Conservation (phyloP, 2,113 vertebrate genomes). For the Cairina moschata region DNA sequence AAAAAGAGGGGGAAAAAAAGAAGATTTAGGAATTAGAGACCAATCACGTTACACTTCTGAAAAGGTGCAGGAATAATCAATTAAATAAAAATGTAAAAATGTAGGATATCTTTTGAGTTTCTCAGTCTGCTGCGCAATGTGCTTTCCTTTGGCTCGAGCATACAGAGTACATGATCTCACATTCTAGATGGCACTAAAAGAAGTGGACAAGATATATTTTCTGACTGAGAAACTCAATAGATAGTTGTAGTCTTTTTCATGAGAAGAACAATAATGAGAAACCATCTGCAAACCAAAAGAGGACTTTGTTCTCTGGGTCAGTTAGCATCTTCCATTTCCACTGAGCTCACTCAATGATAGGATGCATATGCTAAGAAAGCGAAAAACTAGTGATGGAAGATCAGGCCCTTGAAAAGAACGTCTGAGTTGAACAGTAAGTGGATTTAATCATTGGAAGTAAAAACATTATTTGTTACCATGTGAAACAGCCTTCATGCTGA, state of each 20-base stretch:
- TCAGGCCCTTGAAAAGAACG: background rate
- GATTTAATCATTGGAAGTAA: background rate
- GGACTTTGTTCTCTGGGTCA: background rate
- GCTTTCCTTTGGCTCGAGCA: no score
- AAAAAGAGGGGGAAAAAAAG: background rate
- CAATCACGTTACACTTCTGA: background rate
- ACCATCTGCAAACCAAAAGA: background rate
- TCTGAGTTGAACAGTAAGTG: rapidly evolving
- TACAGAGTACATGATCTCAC: no score
- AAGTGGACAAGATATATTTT: no score
- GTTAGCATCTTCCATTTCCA: background rate
- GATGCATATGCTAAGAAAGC: background rate
- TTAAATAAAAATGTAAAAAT: background rate
- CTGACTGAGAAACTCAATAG: background rate
- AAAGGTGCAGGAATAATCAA: background rate
- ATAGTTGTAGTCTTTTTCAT: background rate
- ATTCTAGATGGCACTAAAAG: no score
- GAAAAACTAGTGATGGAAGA: background rate
- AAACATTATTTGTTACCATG: background rate
- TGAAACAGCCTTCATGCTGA: background rate
- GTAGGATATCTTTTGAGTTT: background rate
- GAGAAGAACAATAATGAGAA: background rate
- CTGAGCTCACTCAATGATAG: background rate
- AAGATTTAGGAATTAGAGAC: background rate
- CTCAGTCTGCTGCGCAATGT: no score